These are phyloP conservation scores for Muntiacus muntjak DNA, from an alignment of 2,113 vertebrate species.

Conservation along the genomic window DNA sequence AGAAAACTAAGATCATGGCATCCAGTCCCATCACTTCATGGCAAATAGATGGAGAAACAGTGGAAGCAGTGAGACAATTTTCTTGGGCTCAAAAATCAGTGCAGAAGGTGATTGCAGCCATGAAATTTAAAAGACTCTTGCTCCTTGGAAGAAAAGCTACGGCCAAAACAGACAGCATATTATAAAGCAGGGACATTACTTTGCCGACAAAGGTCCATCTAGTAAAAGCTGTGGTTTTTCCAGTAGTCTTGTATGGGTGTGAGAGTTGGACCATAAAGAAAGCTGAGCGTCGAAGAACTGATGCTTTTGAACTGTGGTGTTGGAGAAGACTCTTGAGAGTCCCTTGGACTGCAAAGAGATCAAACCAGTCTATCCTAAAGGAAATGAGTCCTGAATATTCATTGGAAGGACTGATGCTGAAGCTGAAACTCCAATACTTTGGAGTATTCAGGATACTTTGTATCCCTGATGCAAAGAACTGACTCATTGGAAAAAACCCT, in stretches of 20 bases:
- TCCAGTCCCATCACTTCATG: not conserved
- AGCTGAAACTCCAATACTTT: not conserved
- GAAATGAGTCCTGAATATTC: not conserved
- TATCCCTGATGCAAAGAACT: not conserved
- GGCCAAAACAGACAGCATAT: not conserved
- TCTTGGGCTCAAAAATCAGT: not conserved
- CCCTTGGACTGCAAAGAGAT: not conserved
- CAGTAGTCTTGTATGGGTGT: not conserved
- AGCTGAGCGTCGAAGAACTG: not conserved
- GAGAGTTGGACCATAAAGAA: not conserved
- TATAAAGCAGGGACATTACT: not conserved
- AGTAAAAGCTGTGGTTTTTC: not conserved
- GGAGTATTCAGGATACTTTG: too few species aligned
- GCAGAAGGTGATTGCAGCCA: not conserved
- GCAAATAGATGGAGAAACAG: not conserved
- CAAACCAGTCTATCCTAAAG: not conserved
- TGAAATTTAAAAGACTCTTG: not conserved
- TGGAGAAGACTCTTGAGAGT: not conserved
- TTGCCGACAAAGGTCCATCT: not conserved
- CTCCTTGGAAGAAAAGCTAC: not conserved
- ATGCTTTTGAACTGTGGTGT: not conserved
- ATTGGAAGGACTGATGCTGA: not conserved
- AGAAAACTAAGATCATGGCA: not conserved
- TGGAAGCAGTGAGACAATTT: not conserved
- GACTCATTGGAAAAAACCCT: not conserved